Conservation (phyloP, 2,113 vertebrate species). For the Lota lota region DNA sequence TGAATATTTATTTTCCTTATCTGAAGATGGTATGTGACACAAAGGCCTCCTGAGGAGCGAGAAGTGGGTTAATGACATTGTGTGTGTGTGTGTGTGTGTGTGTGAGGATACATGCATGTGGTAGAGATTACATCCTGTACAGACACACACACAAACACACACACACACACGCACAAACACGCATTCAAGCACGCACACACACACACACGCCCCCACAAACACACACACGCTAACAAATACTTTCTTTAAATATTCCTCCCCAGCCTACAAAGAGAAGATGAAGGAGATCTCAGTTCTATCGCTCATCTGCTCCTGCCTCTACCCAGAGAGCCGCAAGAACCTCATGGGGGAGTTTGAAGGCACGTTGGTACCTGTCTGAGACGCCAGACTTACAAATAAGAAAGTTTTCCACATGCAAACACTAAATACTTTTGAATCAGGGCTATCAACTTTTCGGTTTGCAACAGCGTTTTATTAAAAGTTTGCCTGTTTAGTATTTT, state of each 20-base stretch:
- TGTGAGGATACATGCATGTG: neutral
- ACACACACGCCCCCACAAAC: no score
- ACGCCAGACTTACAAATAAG: neutral
- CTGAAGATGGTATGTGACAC: conserved; percentile 35
- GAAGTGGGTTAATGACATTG: conserved; percentile 59
- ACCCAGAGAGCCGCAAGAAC: conserved; percentile 89
- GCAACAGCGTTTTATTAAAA: no score
- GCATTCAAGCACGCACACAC: no score
- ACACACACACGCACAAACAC: no score
- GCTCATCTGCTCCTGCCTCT: conserved; percentile 96
- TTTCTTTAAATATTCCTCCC: conserved; percentile 22
- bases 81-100: conserved; percentile 36
- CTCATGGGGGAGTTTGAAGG: conserved; percentile 91
- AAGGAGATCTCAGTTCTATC: conserved; percentile 97
- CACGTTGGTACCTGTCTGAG: conserved; percentile 50
- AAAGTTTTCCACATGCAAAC: no score
- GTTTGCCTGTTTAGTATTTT: no score
- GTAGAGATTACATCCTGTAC: neutral
- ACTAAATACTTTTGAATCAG: no score
- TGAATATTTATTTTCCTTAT: conserved; percentile 54
- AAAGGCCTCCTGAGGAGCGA: conserved; percentile 26
- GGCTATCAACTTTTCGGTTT: neutral
- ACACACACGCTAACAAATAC: no score
- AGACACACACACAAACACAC: no score
- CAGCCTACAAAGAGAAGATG: conserved; percentile 99